Conservation (phyloP, 1,140 invertebrate species). For the Drosophila arizonae region DNA sequence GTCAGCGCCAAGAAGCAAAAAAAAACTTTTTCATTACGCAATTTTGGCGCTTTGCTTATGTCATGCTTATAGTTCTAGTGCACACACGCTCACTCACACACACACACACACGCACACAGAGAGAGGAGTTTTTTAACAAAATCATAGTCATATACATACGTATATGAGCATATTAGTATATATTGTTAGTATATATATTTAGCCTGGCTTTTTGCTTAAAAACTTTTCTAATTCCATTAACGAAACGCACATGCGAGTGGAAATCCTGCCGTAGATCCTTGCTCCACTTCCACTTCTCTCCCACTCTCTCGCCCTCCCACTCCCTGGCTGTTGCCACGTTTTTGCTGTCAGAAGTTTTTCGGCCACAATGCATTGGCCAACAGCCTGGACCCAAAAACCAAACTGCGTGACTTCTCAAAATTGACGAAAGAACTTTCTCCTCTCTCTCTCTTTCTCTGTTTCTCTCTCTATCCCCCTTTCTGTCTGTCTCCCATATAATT, state of each 20-base stretch:
- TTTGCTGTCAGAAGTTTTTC: conserved; percentile 33
- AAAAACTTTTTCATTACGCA: conserved; percentile 77
- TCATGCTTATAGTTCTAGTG: conserved; percentile 44
- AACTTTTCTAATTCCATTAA: conserved; percentile 81
- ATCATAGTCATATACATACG: conserved; percentile 50
- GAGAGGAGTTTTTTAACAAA: conserved; percentile 53
- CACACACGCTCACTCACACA: conserved; percentile 22
- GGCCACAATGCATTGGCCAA: conserved; percentile 43
- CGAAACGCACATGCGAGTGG: conserved; percentile 73
- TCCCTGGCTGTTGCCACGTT: conserved; percentile 20
- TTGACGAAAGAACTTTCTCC: conserved; percentile 27
- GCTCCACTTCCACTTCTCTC: not conserved
- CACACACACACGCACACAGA: conserved; percentile 1
- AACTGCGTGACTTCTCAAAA: conserved; percentile 64
- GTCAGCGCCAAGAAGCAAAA: conserved; percentile 38
- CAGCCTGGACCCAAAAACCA: conserved; percentile 14
- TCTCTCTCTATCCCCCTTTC: not conserved
- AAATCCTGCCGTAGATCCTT: conserved; percentile 35
- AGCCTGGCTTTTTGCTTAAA: conserved; percentile 65
- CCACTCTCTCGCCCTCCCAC: not conserved
- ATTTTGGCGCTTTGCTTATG: conserved; percentile 59
- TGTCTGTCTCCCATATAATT: conserved; percentile 14
- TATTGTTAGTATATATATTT: conserved; percentile 9
- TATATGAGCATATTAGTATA: not conserved
- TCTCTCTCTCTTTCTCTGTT: not conserved